Conservation (phyloP, 1,140 invertebrate genomes). For the Subanguina moxae region DNA sequence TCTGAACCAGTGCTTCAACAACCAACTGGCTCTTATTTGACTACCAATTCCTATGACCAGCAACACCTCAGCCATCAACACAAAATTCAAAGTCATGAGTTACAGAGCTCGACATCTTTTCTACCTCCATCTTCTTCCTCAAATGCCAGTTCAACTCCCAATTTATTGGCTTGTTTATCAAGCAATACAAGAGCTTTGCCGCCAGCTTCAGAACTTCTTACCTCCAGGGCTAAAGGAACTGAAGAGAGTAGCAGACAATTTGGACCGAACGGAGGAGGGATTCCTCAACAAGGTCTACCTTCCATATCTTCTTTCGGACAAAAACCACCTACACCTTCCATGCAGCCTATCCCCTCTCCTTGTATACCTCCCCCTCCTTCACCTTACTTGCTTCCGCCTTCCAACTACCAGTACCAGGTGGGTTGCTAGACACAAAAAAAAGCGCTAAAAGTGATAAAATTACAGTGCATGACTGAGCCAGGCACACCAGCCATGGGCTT, state of each 20-base stretch:
- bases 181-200: neutral
- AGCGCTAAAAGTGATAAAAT: no score
- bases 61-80: neutral
- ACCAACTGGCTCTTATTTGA: neutral
- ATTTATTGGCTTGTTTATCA: no score
- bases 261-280: no score
- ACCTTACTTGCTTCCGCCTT: neutral
- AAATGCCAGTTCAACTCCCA: no score
- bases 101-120: no score
- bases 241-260: no score
- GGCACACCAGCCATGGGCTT: neutral
- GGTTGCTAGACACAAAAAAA: no score
- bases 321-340: neutral
- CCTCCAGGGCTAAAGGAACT: neutral
- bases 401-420: slow-evolving; percentile 1
- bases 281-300: neutral
- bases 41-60: slow-evolving; percentile 4
- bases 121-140: no score
- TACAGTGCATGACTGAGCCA: slow-evolving; percentile 1
- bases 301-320: neutral
- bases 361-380: neutral
- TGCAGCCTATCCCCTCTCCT: neutral
- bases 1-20: neutral
- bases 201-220: neutral
- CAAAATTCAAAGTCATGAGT: no score